Evolutionary conservation across 2,113 vertebrate genomes (phyloP), one percentile per base, ranked within the genome.

Genomic region (Ptilonorhynchus violaceus): DNA sequence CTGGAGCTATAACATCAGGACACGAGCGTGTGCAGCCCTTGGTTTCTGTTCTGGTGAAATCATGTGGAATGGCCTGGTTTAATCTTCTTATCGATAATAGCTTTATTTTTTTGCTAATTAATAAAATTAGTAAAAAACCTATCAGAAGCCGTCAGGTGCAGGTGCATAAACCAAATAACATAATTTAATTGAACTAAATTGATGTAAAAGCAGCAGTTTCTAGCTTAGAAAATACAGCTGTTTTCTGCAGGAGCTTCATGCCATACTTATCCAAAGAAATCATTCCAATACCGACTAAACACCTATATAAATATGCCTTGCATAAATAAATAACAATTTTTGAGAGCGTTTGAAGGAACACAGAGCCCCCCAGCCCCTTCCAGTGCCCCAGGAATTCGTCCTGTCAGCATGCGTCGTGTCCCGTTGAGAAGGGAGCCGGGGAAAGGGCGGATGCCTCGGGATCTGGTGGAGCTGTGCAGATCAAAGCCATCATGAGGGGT

Each of bases 11-110:
- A 74, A 25, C 16, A 33, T 78, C 41, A 35, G 74, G 74, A 53
- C 24, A n/a, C 0, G 6, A 63, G 53, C 0, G 3, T 31, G 6
- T 33, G 30, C 85, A 62, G 79, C 42, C 50, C 33, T 63, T 35
- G 7, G 16, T 62, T 89, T 62, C 39, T 70, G 49, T 94, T 75
- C 73, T 41, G 81, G 75, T 84, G 92, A 91, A 94, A 59, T 93
- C 85, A 67, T 64, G 80, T 84, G 91, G 85, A 95, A 96, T 59
- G 91, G 37, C 53, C 93, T 92, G 72, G 10, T 90, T 96, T 95
- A 94, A 92, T 90, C 93, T 92, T 74, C 79, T 91, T 92, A 78
- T 75, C 88, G 60, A 56, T 86, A 92, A 53, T 46, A 70, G 49
- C 16, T 4, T 79, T 62, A 30, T 59, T 77, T 88, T 42, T 62